phyloP scores from a whole-genome alignment of 2,888 invertebrate species.

The Caenorhabditis zanzibari region DNA sequence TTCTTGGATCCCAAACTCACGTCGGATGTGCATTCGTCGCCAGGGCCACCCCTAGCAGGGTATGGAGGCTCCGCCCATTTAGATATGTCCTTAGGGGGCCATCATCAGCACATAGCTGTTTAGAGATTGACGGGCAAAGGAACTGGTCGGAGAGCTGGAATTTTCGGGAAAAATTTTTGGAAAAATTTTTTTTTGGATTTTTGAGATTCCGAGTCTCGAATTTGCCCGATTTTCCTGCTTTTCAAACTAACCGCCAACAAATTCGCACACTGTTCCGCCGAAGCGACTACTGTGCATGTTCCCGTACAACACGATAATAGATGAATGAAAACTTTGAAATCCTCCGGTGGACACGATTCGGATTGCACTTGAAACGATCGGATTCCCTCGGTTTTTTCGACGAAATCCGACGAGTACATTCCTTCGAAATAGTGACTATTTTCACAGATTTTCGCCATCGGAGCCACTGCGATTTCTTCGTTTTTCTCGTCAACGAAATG shows the following conservation, averaged over 20 bases:
- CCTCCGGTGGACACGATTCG: conserved; percentile 65
- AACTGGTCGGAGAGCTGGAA: conserved; percentile 80
- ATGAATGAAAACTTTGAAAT: conserved; percentile 76
- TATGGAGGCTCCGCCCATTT: conserved; percentile 71
- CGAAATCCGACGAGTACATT: conserved; percentile 76
- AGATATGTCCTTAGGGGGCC: conserved; percentile 72
- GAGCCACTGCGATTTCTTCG: conserved; percentile 62
- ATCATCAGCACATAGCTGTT: conserved; percentile 69
- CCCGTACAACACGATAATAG: conserved; percentile 70
- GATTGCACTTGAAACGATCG: conserved; percentile 73
- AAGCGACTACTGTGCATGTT: conserved; percentile 56
- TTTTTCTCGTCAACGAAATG: conserved; percentile 67
- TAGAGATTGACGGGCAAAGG: conserved; percentile 72
- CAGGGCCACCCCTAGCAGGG: conserved; percentile 73
- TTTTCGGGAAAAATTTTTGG: background rate
- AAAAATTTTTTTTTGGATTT: background rate
- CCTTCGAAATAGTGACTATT: conserved; percentile 77
- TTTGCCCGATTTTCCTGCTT: too few relatives aligned
- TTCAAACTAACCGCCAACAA: conserved; percentile 74
- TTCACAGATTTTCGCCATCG: conserved; percentile 69
- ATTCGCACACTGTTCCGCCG: conserved; percentile 70
- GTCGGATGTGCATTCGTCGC: conserved; percentile 65
- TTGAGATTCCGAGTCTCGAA: background rate
- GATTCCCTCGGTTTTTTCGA: conserved; percentile 71
- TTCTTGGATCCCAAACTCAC: too few relatives aligned